These are phyloP conservation scores for Drosophila lini DNA, from an alignment of 1,140 invertebrate genomes.

Conservation along the genomic window DNA sequence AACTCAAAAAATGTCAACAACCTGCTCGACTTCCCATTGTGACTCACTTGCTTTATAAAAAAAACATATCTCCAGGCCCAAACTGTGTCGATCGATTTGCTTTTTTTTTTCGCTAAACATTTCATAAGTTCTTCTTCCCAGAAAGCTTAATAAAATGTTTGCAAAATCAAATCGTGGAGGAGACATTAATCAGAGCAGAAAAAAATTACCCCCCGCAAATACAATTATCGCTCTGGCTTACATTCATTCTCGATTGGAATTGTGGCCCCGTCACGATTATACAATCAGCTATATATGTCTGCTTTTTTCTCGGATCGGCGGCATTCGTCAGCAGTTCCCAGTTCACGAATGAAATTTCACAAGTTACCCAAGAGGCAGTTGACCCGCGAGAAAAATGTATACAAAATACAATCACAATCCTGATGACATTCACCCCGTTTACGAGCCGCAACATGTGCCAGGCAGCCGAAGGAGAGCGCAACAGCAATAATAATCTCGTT, in stretches of 20 bases:
- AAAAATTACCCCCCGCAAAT: conserved; percentile 3
- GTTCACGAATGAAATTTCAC: conserved; percentile 57
- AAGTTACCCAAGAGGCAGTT: conserved; percentile 69
- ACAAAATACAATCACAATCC: conserved; percentile 66
- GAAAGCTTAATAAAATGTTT: conserved; percentile 9
- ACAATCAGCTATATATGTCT: conserved; percentile 54
- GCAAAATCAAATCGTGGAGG: conserved; percentile 15
- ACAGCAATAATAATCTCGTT: conserved; percentile 12
- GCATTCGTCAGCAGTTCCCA: conserved; percentile 71
- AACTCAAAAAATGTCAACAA: conserved; percentile 25
- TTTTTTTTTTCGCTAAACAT: conserved; percentile 18
- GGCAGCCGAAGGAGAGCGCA: conserved; percentile 15
- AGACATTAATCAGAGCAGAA: conserved; percentile 35
- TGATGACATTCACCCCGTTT: conserved; percentile 83
- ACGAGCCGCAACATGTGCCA: conserved; percentile 60
- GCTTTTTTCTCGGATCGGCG: conserved; percentile 42
- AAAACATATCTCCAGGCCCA: conserved; percentile 16
- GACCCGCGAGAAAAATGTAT: conserved; percentile 39
- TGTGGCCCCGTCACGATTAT: conserved; percentile 64
- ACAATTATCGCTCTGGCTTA: conserved; percentile 41
- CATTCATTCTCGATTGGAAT: conserved; percentile 50
- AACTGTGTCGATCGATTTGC: conserved; percentile 34
- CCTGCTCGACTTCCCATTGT: conserved; percentile 38
- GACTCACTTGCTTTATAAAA: conserved; percentile 16
- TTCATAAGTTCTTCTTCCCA: conserved; percentile 23